Conservation (phyloP, 1,140 invertebrate species). For the Drosophila subpulchrella region DNA sequence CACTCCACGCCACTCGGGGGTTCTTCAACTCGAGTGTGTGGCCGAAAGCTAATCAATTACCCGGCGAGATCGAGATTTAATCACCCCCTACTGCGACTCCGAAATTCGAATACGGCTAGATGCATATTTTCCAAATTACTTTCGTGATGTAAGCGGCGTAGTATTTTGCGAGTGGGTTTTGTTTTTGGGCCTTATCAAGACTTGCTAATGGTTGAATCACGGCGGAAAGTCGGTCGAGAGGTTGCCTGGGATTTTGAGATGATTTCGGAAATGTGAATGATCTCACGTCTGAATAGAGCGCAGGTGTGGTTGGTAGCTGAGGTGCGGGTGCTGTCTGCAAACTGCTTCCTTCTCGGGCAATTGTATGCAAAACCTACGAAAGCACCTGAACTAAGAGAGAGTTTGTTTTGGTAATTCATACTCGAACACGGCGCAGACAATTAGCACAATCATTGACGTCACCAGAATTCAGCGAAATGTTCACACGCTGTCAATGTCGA, state of each 20-base stretch:
- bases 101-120: not conserved
- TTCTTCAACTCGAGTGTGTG: slow-evolving; percentile 37
- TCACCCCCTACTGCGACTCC: slow-evolving; percentile 24
- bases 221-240: slow-evolving; percentile 7
- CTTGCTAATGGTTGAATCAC: slow-evolving; percentile 41
- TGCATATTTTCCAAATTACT: slow-evolving; percentile 25
- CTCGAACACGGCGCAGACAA: not conserved
- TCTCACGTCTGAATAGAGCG: slow-evolving; percentile 9
- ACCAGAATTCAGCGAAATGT: slow-evolving; percentile 19
- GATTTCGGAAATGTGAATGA: slow-evolving; percentile 5
- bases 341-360: not conserved
- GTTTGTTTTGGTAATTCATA: slow-evolving; percentile 19
- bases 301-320: not conserved
- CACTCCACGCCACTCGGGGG: slow-evolving; percentile 18
- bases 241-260: slow-evolving; percentile 11
- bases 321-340: slow-evolving; percentile 10
- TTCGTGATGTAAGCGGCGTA: slow-evolving; percentile 19
- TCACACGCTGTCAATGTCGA: slow-evolving; percentile 38
- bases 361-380: slow-evolving; percentile 9
- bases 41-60: slow-evolving; percentile 27
- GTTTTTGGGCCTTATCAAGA: slow-evolving; percentile 26
- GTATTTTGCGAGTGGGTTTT: slow-evolving; percentile 7
- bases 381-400: not conserved
- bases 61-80: slow-evolving; percentile 17
- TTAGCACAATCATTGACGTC: slow-evolving; percentile 45